These are phyloP conservation scores for Axis porcinus DNA, from an alignment of 2,113 vertebrate species.

Conservation along the genomic window DNA sequence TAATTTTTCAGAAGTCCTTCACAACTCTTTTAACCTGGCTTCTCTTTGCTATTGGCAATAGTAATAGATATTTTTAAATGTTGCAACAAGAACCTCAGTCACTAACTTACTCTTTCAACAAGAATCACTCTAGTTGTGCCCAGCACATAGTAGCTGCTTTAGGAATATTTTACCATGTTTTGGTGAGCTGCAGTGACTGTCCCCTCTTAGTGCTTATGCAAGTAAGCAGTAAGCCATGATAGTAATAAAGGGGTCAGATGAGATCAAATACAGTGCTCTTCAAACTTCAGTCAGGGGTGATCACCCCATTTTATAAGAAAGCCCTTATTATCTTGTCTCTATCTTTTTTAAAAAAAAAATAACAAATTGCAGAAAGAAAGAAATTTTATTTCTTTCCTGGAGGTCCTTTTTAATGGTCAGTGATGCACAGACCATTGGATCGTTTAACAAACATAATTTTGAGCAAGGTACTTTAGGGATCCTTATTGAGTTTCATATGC, in stretches of 20 bases:
- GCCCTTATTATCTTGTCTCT: neutral
- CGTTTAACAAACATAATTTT: slow-evolving; percentile 34
- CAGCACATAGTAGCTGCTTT: neutral
- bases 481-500: slow-evolving; percentile 19
- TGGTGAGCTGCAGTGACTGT: neutral
- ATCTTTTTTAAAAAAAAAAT: neutral
- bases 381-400: slow-evolving; percentile 10
- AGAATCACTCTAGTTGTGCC: slow-evolving; percentile 8
- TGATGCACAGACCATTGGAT: neutral
- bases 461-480: slow-evolving; percentile 11
- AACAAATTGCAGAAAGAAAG: neutral
- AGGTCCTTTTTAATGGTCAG: slow-evolving; percentile 8
- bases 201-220: neutral
- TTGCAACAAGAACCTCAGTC: slow-evolving; percentile 56
- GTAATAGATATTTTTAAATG: slow-evolving; percentile 58
- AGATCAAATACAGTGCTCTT: neutral
- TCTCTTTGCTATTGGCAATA: slow-evolving; percentile 60
- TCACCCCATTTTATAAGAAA: neutral
- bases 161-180: neutral
- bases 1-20: slow-evolving; percentile 53
- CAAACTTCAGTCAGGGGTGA: neutral
- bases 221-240: neutral
- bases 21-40: neutral
- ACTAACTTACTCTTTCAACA: slow-evolving; percentile 65
- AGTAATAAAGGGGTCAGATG: neutral